Base-by-base conservation (phyloP, 2,888 invertebrate genomes). In the Baronia brevicornis region DNA sequence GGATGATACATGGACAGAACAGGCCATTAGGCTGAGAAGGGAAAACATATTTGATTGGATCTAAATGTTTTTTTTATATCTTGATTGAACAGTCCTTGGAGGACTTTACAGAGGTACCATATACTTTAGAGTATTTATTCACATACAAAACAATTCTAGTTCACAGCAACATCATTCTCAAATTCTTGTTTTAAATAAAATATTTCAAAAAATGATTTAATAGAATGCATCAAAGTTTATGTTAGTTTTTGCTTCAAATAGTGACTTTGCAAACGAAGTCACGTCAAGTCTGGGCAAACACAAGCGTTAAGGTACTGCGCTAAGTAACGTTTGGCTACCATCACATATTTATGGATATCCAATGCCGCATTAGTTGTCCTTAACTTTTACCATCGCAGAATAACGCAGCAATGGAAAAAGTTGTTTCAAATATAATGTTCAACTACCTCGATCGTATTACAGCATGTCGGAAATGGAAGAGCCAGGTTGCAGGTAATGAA, bases 401-500 rank as follows among this genome's bases (percentile, higher is more conserved):
- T 36, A 29, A 57, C 36, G 7, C 33, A 38, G 61, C 53, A 54
- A 50, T 62, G 63, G 34, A 54, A 5, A 19, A 3, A 1, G 5
- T 25, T n/a, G n/a, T n/a, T n/a, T n/a, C n/a, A n/a, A n/a, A n/a
- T n/a, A n/a, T n/a, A n/a, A n/a, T n/a, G n/a, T n/a, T n/a, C n/a
- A n/a, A n/a, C n/a, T n/a, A n/a, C n/a, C n/a, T 9, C 5, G 29
- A 35, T 30, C 33, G 38, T 41, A 35, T 33, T 56, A 42, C 32
- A 30, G 43, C 47, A 44, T 46, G 49, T 42, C 68, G 80, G 78
- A 79, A 78, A 67, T 80, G 79, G 80, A 80, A 82, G 79, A 71
- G 62, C 65, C 69, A 61, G 69, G 63, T 75, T 70, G 63, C 61
- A 62, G 52, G 75, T 82, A 82, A 82, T 82, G 79, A 82, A 82